phyloP scores from a whole-genome alignment of 2,797 vertebrate species.

The Glossophaga mutica region DNA sequence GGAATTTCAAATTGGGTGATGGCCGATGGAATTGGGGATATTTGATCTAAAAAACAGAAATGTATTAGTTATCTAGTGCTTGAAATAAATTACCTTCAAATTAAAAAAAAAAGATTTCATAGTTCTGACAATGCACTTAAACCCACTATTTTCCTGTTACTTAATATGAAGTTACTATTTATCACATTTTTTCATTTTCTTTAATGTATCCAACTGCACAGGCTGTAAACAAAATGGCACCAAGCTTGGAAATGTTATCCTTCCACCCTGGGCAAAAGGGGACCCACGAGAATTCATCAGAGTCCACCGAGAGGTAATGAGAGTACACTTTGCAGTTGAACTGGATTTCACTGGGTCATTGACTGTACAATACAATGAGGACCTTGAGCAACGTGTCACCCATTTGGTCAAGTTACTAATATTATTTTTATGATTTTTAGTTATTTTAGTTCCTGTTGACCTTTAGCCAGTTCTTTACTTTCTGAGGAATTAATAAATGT shows the following conservation, averaged over 20 bases:
- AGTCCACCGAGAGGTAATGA: constrained; percentile 94
- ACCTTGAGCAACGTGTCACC: neutral
- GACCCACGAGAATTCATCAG: constrained; percentile 98
- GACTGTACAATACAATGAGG: neutral
- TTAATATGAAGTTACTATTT: neutral
- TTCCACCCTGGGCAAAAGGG: constrained; percentile 97
- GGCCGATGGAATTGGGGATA: neutral
- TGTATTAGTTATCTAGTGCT: neutral
- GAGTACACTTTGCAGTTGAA: neutral
- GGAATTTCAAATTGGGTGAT: neutral
- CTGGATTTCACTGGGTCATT: neutral
- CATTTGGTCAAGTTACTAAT: neutral
- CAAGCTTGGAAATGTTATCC: constrained; percentile 94
- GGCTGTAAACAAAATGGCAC: constrained; percentile 98
- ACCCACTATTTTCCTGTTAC: neutral
- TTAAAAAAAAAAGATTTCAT: too few species aligned
- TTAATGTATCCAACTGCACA: constrained; percentile 67
- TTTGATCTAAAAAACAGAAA: neutral
- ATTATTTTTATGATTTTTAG: neutral
- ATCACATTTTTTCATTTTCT: neutral
- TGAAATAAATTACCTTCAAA: neutral
- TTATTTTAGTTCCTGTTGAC: neutral
- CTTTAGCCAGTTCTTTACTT: neutral
- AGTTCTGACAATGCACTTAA: neutral
- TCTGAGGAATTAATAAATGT: neutral